Evolutionary conservation across 2,888 invertebrate species (phyloP), one percentile per base, ranked within the genome.

Genomic region (Melipona bicolor): DNA sequence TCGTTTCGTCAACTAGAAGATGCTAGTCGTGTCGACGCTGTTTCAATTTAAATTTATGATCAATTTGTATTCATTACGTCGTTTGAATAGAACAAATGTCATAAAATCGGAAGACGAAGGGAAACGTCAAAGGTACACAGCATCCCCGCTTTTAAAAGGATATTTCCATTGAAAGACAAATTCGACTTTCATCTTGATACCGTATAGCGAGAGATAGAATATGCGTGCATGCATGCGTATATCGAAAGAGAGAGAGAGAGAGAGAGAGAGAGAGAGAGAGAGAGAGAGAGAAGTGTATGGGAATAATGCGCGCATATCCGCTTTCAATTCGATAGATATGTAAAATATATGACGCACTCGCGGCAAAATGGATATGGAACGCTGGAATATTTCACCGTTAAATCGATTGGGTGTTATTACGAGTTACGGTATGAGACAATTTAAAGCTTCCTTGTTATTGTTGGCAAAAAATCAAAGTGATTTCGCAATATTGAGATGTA

Each of bases 271-370:
- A 36, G 0, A 36, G 36, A 43, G 43, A 36, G 36, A 36, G 0
- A 36, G 36, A 36, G 36, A 43, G 43, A 43, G 9, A 43, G 43
- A 43, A 43, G 1, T 19, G 49, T 54, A 64, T 27, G 64, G 73
- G 85, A 76, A 74, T 80, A 87, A 85, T 83, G 76, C 88, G 85
- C 68, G 73, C 75, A 85, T 88, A 85, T 85, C 87, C 80, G 80
- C 81, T 88, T 83, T 71, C 80, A 74, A 88, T 83, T 87, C 86
- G 88, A 87, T 87, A 88, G 88, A 85, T 85, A 87, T 83, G 88
- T 80, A 88, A 88, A 78, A 81, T 76, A 83, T 79, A 79, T 75
- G 75, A 75, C 56, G 70, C 67, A 61, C 9, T 54, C 71, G 67
- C 62, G 54, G 81, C 72, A 72, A 83, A 87, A 77, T 87, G 78